Conservation (phyloP, 2,888 invertebrate genomes). For the Eilema sororculum region DNA sequence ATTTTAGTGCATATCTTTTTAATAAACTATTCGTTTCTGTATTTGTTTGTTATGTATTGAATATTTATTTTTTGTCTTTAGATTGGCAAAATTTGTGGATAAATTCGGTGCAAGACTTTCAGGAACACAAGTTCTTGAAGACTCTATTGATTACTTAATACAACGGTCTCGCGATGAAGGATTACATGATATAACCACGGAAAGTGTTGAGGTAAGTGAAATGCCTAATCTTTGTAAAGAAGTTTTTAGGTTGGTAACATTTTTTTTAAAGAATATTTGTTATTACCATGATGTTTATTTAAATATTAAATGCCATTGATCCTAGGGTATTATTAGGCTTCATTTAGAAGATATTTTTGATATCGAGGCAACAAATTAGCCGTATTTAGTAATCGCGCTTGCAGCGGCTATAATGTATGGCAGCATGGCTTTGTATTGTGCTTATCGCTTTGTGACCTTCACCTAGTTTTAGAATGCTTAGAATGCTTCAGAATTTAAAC, state of each 20-base stretch:
- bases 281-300: too few relatives aligned
- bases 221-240: too few relatives aligned
- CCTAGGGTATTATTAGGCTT: not conserved
- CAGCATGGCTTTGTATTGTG: too few relatives aligned
- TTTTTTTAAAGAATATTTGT: too few relatives aligned
- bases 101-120: constrained; percentile 89
- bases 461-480: too few relatives aligned
- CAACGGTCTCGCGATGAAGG: constrained; percentile 70
- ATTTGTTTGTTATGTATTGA: not conserved
- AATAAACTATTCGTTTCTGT: not conserved
- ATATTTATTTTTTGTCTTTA: constrained; percentile 48
- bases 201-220: constrained; percentile 86
- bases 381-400: too few relatives aligned
- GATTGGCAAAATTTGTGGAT: constrained; percentile 79
- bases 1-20: not conserved
- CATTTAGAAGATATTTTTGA: not conserved
- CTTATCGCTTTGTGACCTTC: too few relatives aligned
- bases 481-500: too few relatives aligned
- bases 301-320: too few relatives aligned
- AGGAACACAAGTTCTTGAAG: constrained; percentile 88
- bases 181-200: constrained; percentile 89
- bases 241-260: too few relatives aligned
- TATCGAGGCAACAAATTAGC: too few relatives aligned
- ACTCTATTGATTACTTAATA: constrained; percentile 90
- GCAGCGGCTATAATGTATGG: too few relatives aligned